Evolutionary conservation across 2,888 invertebrate species (phyloP).

Genomic region (Pristionchus exspectatus): DNA sequence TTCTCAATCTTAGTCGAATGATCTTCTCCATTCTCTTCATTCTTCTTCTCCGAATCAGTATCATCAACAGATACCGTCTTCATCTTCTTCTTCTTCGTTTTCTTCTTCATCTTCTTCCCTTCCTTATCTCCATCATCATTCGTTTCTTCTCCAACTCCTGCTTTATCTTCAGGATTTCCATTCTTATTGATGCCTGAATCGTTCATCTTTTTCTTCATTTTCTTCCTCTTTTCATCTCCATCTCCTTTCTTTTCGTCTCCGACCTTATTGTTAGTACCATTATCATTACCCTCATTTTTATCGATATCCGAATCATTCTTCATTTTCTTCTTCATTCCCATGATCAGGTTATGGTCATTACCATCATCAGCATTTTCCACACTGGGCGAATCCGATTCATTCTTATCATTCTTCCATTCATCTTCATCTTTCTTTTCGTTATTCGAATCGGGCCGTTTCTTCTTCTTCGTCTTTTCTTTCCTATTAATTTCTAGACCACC

Average conservation of each 20-base stretch:
- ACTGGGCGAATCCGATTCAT: no score
- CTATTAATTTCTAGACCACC: background rate
- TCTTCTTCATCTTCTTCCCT: conserved; percentile 60
- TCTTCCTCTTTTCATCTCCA: conserved; percentile 7
- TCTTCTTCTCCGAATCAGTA: conserved; percentile 64
- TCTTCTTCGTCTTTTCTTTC: background rate
- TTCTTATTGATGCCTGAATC: background rate
- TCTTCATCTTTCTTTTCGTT: background rate
- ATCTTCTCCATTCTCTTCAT: conserved; percentile 57
- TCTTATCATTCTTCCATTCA: no score
- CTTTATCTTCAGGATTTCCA: background rate
- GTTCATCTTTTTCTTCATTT: background rate
- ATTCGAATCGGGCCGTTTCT: background rate
- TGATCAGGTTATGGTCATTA: no score
- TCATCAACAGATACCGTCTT: conserved; percentile 53
- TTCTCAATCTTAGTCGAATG: background rate
- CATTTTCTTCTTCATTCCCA: no score
- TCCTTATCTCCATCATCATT: background rate
- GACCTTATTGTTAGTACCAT: background rate
- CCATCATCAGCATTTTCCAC: no score
- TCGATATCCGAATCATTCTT: no score
- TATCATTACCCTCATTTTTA: background rate
- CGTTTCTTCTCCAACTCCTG: background rate
- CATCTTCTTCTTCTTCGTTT: conserved; percentile 56
- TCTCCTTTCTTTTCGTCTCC: background rate